These are phyloP conservation scores for Drosophila neocordata DNA, from an alignment of 1,140 invertebrate genomes.

Conservation along the genomic window DNA sequence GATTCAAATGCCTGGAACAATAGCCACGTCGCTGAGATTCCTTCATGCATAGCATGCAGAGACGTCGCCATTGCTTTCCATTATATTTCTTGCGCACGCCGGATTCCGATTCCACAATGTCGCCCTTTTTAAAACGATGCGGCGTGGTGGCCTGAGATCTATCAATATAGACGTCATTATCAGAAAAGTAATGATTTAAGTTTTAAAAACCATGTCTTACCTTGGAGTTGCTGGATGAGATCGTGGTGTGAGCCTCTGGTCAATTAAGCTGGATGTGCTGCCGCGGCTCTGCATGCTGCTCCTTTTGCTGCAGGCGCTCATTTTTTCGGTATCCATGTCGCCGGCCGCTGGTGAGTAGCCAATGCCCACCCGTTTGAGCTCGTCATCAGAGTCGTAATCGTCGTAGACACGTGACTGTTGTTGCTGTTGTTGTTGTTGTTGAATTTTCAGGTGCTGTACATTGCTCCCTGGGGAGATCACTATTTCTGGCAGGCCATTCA, in stretches of 20 bases:
- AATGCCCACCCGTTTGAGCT: conserved; percentile 93
- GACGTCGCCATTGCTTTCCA: conserved; percentile 98
- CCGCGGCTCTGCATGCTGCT: conserved; percentile 95
- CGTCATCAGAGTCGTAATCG: conserved; percentile 95
- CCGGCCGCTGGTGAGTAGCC: conserved; percentile 90
- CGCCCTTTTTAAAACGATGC: conserved; percentile 99
- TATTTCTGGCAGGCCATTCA: conserved; percentile 71
- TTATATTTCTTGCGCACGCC: conserved; percentile 99
- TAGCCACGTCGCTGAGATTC: conserved; percentile 98
- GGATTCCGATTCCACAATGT: conserved; percentile 97
- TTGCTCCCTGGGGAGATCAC: conserved; percentile 80
- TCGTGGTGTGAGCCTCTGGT: conserved; percentile 91
- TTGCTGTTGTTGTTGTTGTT: conserved; percentile 62
- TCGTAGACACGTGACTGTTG: conserved; percentile 87
- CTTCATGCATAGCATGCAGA: conserved; percentile 96
- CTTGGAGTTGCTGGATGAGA: conserved; percentile 94
- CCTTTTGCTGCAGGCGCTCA: conserved; percentile 90
- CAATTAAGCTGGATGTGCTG: conserved; percentile 92
- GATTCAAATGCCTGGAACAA: conserved; percentile 97
- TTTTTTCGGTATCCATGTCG: conserved; percentile 84
- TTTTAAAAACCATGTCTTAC: conserved; percentile 69
- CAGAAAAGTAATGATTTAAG: neutral
- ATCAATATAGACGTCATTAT: neutral
- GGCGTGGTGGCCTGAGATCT: conserved; percentile 96
- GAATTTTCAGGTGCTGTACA: conserved; percentile 76